Evolutionary conservation across 30 jellyfish, hydroid and myxozoan species (phyloP).

Genomic region (Turritopsis dohrnii): DNA sequence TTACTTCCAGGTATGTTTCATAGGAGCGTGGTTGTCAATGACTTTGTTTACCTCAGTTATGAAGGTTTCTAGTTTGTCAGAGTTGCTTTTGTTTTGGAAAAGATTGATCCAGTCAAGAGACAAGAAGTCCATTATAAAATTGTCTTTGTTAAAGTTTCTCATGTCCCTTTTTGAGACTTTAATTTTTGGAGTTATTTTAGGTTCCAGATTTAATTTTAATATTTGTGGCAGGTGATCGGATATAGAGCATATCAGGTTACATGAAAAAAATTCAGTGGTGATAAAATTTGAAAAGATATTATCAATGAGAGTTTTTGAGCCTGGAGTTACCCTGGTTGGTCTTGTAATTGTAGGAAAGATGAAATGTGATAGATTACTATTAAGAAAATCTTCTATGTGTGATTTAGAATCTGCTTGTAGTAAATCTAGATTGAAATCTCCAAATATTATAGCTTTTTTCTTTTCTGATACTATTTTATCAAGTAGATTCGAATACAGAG

Average conservation of each 20-base stretch:
- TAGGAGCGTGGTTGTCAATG: too few relatives aligned
- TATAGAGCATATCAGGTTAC: slow-evolving; percentile 3
- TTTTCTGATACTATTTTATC: not conserved
- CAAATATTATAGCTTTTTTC: not conserved
- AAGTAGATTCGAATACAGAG: not conserved
- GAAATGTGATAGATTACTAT: not conserved
- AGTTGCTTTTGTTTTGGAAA: too few relatives aligned
- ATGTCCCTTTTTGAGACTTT: too few relatives aligned
- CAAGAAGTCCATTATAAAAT: too few relatives aligned
- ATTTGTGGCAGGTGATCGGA: too few relatives aligned
- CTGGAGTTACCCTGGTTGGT: not conserved
- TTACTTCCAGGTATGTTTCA: too few relatives aligned
- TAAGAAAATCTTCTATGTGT: not conserved
- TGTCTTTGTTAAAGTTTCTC: too few relatives aligned
- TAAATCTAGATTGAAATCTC: not conserved
- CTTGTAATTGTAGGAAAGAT: not conserved
- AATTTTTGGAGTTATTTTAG: too few relatives aligned
- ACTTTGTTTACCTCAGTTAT: too few relatives aligned
- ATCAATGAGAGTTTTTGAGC: not conserved
- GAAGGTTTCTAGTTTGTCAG: too few relatives aligned
- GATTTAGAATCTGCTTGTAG: not conserved
- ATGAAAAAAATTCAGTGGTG: not conserved
- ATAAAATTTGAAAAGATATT: slow-evolving; percentile 1
- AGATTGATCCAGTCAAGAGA: too few relatives aligned
- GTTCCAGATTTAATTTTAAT: too few relatives aligned